Percentiles rank a stretch among this genome's conserved stretches.
These are phyloP conservation scores for Axinella damicornis DNA, from an alignment of 37 sponge, comb jelly and placozoan species.

Conservation along the genomic window DNA sequence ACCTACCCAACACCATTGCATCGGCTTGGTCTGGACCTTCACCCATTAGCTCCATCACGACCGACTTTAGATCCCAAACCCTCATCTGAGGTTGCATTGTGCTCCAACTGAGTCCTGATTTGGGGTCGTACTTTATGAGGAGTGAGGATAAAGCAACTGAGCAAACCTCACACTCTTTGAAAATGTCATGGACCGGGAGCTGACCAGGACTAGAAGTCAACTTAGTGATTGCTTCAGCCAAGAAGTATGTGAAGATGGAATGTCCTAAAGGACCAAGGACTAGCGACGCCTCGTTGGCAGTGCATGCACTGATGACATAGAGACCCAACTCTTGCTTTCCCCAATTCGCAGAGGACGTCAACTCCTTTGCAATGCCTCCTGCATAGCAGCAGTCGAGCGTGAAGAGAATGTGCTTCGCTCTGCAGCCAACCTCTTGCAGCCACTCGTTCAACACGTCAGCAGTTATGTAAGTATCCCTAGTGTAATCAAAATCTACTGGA, in stretches of 20 bases:
- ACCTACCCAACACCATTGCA: not conserved
- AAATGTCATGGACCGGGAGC: constrained; percentile 18
- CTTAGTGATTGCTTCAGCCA: constrained; percentile 1
- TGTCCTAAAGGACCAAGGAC: constrained; percentile 28
- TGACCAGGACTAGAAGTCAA: not conserved
- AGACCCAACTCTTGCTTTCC: not conserved
- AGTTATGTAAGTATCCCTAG: constrained; percentile 21
- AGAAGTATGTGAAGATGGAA: constrained; percentile 58
- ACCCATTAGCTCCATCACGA: not conserved
- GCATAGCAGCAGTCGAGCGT: constrained; percentile 59
- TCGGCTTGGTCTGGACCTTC: not conserved
- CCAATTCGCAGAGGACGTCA: not conserved
- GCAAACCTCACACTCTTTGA: not conserved
- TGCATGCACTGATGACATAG: constrained; percentile 14
- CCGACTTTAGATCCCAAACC: not conserved
- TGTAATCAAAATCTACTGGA: constrained; percentile 24
- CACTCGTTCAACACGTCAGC: constrained; percentile 16
- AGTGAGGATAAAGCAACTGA: constrained; percentile 50
- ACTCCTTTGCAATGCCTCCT: constrained; percentile 23
- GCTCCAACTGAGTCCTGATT: not conserved
- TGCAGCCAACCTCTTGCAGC: constrained; percentile 3
- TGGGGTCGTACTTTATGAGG: not conserved
- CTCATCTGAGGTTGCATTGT: constrained; percentile 29
- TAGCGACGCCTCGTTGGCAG: constrained; percentile 24
- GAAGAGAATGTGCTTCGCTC: constrained; percentile 45